Conservation (phyloP, 1,140 invertebrate species). For the Conopomorpha cramerella region DNA sequence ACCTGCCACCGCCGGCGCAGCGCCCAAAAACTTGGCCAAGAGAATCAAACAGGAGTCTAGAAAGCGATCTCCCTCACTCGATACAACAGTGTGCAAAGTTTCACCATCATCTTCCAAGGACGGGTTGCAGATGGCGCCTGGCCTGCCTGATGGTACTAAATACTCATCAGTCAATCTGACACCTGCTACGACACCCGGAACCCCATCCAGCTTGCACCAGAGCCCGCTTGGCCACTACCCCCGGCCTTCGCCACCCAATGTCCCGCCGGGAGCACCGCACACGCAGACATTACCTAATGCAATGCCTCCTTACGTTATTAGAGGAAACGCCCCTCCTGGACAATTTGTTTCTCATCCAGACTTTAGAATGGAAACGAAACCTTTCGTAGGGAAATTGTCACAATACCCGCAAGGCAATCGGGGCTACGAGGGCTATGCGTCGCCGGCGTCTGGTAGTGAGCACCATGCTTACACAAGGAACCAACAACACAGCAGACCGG, state of each 20-base stretch:
- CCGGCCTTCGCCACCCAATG: constrained; percentile 65
- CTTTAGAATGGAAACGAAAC: constrained; percentile 51
- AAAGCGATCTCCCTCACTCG: constrained; percentile 66
- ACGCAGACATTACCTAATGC: constrained; percentile 62
- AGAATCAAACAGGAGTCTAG: constrained; percentile 69
- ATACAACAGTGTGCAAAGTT: constrained; percentile 56
- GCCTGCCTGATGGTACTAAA: constrained; percentile 37
- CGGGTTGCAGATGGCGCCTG: constrained; percentile 28
- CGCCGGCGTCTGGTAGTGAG: constrained; percentile 24
- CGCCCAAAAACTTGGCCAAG: constrained; percentile 56
- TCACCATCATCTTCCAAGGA: constrained; percentile 59
- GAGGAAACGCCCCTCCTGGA: constrained; percentile 50
- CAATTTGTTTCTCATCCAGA: constrained; percentile 50
- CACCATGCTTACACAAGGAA: constrained; percentile 33
- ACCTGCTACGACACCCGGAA: constrained; percentile 68
- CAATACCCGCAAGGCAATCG: constrained; percentile 49
- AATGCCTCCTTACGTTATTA: constrained; percentile 60
- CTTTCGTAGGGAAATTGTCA: constrained; percentile 44
- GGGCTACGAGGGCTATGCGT: constrained; percentile 35
- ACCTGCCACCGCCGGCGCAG: constrained; percentile 68
- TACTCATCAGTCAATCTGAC: constrained; percentile 66
- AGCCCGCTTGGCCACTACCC: constrained; percentile 64
- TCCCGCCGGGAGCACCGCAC: constrained; percentile 59
- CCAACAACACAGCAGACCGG: constrained; percentile 31
- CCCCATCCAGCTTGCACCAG: constrained; percentile 63